Base-by-base conservation (phyloP, 2,888 invertebrate genomes). In the Adelphocoris suturalis region DNA sequence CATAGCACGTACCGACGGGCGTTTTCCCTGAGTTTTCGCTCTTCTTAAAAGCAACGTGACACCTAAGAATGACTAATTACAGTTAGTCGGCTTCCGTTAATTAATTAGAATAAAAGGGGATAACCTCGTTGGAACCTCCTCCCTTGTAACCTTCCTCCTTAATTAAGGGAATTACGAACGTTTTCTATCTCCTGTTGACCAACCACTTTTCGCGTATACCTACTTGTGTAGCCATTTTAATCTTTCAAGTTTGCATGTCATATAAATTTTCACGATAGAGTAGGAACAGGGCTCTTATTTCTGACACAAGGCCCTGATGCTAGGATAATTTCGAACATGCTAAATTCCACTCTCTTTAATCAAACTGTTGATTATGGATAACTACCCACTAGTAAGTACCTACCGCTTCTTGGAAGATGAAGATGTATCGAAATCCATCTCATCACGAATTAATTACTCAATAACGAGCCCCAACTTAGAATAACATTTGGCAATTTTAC, bases 21-120 rank as follows among this genome's bases (percentile, higher is more conserved):
- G n/a, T 52, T 52, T 11, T 2, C 13, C 1, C 14, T 7, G 12
- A 52, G 16, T 14, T 52, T 52, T 52, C 52, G 68, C 19, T 68
- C 7, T 68, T 23, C 68, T 68, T 68, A 68, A 68, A 68, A 68
- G 61, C 68, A 13, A 68, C 68, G 19, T 68, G 68, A 68, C 68
- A 13, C 68, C 68, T 68, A 19, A 7, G 68, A 23, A 68, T 68
- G 23, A 68, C 68, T 23, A 23, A 68, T 68, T 68, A 9, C 9
- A 68, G 68, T 68, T 23, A 19, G 68, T n/a, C 61, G 61, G 23
- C 68, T 23, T 27, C 12, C 27, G 68, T 68, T 68, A 19, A 68
- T 68, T 68, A 23, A 68, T 68, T 23, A 23, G 68, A 68, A 68
- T 68, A 68, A 68, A 23, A 0, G 23, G 23, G 68, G 68, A 68